Percentiles rank a stretch among this genome's conserved stretches.
Conservation (phyloP, 2,797 vertebrate genomes). For the Darevskia mixta region DNA sequence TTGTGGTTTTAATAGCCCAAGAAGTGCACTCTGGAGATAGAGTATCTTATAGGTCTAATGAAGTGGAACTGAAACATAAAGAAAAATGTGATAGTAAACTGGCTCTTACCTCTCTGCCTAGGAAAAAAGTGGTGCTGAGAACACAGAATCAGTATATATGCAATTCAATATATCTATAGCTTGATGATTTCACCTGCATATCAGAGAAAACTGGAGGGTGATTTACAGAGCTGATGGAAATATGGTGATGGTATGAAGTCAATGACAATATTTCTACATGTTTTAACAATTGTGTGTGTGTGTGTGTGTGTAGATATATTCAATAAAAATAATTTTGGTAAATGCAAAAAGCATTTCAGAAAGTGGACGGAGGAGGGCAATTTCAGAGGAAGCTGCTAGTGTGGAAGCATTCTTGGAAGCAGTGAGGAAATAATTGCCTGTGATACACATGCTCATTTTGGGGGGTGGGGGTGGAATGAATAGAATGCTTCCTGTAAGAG, state of each 20-base stretch:
- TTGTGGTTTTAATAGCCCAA: slow-evolving; percentile 64
- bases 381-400: no score
- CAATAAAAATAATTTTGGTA: background rate
- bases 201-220: background rate
- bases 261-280: background rate
- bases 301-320: no score
- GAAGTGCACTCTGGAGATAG: slow-evolving; percentile 65
- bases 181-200: background rate
- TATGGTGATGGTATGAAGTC: background rate
- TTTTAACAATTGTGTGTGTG: background rate
- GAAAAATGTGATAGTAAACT: slow-evolving; percentile 60
- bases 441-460: no score
- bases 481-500: background rate
- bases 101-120: slow-evolving; percentile 45
- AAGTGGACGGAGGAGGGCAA: no score
- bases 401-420: no score
- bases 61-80: slow-evolving; percentile 62
- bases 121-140: slow-evolving; percentile 44
- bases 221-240: background rate
- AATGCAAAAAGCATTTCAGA: background rate
- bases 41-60: slow-evolving; percentile 69
- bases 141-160: slow-evolving; percentile 36
- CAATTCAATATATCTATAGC: background rate
- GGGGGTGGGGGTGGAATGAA: no score
- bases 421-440: no score